Evolutionary conservation across 2,888 invertebrate species (phyloP).

Genomic region (Heliconius charithonia): DNA sequence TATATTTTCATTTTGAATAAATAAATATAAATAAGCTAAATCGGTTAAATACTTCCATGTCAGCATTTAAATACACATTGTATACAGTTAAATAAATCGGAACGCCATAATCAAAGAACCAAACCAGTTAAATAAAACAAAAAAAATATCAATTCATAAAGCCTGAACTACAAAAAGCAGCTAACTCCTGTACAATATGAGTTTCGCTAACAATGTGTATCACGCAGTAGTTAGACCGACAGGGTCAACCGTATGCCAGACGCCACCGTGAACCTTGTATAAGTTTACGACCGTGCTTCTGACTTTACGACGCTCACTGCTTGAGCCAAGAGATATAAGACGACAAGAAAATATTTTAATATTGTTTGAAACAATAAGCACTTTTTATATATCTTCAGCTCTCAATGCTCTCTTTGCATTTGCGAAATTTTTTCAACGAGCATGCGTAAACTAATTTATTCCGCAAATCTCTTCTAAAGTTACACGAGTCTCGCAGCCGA

Average conservation of each 20-base stretch:
- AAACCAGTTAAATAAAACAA: too few relatives aligned
- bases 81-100: constrained; percentile 11
- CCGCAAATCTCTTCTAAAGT: constrained; percentile 34
- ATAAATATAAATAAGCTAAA: neutral
- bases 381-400: constrained; percentile 25
- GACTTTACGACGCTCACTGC: constrained; percentile 74
- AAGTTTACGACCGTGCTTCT: constrained; percentile 76
- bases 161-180: constrained; percentile 55
- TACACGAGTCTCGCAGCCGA: constrained; percentile 38
- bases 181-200: constrained; percentile 59
- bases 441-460: constrained; percentile 34
- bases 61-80: neutral
- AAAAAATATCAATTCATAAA: constrained; percentile 30
- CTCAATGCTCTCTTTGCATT: constrained; percentile 14
- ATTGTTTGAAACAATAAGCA: constrained; percentile 33
- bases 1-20: neutral
- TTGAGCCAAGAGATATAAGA: constrained; percentile 49
- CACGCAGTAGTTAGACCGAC: constrained; percentile 40
- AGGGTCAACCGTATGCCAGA: constrained; percentile 47
- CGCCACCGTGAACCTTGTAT: constrained; percentile 57
- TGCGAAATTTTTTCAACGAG: neutral
- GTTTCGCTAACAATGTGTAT: constrained; percentile 43
- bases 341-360: constrained; percentile 39
- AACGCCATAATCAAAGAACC: too few relatives aligned
- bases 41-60: neutral